Evolutionary conservation across 2,888 invertebrate species (phyloP).

Genomic region (Chironomus riparius): DNA sequence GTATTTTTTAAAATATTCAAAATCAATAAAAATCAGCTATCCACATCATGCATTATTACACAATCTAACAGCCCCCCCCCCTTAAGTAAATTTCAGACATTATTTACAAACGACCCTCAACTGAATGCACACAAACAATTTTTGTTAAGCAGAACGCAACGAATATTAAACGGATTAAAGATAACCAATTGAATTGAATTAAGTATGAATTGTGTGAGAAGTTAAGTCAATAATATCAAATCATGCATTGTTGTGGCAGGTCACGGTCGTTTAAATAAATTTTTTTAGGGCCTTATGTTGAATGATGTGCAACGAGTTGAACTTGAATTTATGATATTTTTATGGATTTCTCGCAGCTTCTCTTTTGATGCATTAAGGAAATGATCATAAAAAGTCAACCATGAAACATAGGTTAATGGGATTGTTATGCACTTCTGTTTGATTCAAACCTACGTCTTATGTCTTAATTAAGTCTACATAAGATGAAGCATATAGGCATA

Average conservation of each 20-base stretch:
- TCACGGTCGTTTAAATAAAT: slow-evolving; percentile 4
- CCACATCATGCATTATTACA: too few relatives aligned
- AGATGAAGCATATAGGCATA: background rate
- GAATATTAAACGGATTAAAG: background rate
- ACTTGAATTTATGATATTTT: background rate
- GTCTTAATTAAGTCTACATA: too few relatives aligned
- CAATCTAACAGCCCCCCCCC: too few relatives aligned
- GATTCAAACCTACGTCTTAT: too few relatives aligned
- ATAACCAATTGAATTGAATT: background rate
- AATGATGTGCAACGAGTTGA: background rate
- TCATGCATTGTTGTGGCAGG: slow-evolving; percentile 10
- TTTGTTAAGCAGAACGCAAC: background rate
- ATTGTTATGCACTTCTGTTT: too few relatives aligned
- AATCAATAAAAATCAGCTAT: too few relatives aligned
- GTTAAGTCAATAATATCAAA: background rate
- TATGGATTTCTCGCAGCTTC: background rate
- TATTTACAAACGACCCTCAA: too few relatives aligned
- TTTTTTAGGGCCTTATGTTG: background rate
- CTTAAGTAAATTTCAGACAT: too few relatives aligned
- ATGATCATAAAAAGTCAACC: background rate
- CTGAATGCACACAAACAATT: too few relatives aligned
- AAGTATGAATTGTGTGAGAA: background rate
- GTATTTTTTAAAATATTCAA: too few relatives aligned
- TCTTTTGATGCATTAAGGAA: background rate
- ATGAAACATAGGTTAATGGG: too few relatives aligned